phyloP scores from a whole-genome alignment of 2,888 invertebrate species.

The Netelia inedita region DNA sequence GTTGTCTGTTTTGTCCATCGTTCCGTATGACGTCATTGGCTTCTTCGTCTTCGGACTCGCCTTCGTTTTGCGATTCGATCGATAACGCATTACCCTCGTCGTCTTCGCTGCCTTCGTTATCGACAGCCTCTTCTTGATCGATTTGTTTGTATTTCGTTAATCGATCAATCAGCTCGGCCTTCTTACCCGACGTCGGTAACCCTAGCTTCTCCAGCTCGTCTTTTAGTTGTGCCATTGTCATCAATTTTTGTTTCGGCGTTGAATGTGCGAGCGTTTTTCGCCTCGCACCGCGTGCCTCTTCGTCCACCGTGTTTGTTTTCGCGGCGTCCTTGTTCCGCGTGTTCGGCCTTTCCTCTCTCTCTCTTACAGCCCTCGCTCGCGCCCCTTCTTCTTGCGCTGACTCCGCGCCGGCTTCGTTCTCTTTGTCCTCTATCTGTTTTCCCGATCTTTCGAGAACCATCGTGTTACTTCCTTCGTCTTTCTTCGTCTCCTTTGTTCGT shows the following conservation, averaged over 20 bases:
- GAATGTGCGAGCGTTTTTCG: background rate
- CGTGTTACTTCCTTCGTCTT: no score
- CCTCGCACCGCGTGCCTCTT: background rate
- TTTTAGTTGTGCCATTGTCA: background rate
- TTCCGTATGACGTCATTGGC: background rate
- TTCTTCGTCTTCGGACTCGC: background rate
- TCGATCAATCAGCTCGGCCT: constrained; percentile 8
- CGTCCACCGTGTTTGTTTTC: background rate
- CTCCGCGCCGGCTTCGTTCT: no score
- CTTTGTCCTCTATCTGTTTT: no score
- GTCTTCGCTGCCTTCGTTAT: constrained; percentile 57
- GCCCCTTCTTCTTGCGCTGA: no score
- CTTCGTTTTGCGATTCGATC: background rate
- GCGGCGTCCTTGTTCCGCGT: background rate
- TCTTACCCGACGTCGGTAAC: constrained; percentile 1
- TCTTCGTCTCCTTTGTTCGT: no score
- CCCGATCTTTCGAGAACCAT: no score
- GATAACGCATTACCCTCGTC: background rate
- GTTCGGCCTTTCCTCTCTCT: background rate
- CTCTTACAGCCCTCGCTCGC: background rate
- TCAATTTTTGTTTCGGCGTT: constrained; percentile 10
- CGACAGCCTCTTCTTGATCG: background rate
- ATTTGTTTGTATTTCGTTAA: background rate
- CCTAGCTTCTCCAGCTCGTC: background rate
- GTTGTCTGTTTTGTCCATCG: background rate